Percentiles rank a stretch among this genome's conserved stretches.
Conservation (phyloP, 2,888 invertebrate genomes). For the Apoda limacodes region DNA sequence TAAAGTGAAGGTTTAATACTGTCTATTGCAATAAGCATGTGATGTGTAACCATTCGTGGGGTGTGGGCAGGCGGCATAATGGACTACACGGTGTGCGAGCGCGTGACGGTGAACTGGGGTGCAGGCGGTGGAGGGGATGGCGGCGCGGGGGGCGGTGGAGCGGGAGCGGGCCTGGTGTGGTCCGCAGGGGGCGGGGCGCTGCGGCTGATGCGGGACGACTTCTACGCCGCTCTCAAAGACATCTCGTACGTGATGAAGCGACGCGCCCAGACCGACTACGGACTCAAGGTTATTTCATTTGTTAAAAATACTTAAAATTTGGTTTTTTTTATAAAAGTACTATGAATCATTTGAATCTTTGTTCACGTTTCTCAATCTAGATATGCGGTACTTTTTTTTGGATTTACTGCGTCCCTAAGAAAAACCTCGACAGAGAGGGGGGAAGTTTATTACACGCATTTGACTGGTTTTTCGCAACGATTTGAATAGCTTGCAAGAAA, state of each 20-base stretch:
- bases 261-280: conserved; percentile 80
- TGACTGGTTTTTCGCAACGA: no score
- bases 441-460: no score
- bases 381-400: no score
- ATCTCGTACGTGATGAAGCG: conserved; percentile 79
- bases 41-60: conserved; percentile 10
- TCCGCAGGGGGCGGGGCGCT: conserved; percentile 34
- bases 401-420: no score
- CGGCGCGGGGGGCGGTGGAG: conserved; percentile 79
- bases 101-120: conserved; percentile 86
- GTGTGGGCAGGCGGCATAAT: conserved; percentile 65
- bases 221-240: conserved; percentile 72
- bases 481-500: no score
- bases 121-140: conserved; percentile 73
- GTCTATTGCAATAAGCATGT: not conserved
- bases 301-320: no score
- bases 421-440: no score
- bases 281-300: conserved; percentile 87
- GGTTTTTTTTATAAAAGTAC: no score
- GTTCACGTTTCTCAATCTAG: no score
- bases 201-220: conserved; percentile 52
- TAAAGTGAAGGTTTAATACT: no score
- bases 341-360: no score
- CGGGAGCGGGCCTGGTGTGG: conserved; percentile 37
- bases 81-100: conserved; percentile 83